Evolutionary conservation across 1,140 invertebrate genomes (phyloP).

Genomic region (Plectrocnemia conspersa): DNA sequence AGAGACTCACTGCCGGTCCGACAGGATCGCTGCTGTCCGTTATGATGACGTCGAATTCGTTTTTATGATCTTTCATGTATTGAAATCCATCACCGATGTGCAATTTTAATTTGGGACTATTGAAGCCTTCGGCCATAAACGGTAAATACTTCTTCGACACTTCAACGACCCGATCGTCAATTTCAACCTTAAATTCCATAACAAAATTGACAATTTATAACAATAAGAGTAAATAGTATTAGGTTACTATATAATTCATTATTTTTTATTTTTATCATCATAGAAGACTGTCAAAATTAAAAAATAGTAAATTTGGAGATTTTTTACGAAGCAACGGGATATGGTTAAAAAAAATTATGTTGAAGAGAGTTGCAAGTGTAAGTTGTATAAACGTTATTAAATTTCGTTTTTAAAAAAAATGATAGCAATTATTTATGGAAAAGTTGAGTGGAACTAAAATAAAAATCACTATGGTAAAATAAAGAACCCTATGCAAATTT

Average conservation of each 20-base stretch:
- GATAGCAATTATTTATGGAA: too few species aligned
- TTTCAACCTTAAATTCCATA: slow-evolving; percentile 71
- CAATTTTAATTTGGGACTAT: slow-evolving; percentile 76
- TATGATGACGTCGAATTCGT: slow-evolving; percentile 95
- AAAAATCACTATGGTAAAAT: too few species aligned
- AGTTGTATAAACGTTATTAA: too few species aligned
- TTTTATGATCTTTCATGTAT: slow-evolving; percentile 81
- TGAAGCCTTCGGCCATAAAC: slow-evolving; percentile 82
- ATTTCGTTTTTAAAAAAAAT: too few species aligned
- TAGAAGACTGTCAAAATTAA: background rate
- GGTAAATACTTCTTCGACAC: slow-evolving; percentile 88
- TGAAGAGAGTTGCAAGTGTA: too few species aligned
- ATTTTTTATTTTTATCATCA: background rate
- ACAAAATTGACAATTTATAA: background rate
- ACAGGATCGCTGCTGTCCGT: slow-evolving; percentile 97
- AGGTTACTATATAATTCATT: background rate
- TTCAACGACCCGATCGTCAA: slow-evolving; percentile 88
- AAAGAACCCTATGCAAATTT: too few species aligned
- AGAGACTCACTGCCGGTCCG: slow-evolving; percentile 70
- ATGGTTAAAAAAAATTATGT: too few species aligned
- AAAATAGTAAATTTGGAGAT: too few species aligned
- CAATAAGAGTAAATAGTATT: background rate
- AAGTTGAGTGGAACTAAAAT: too few species aligned
- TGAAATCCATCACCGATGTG: slow-evolving; percentile 92
- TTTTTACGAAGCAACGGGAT: too few species aligned